Percentiles rank a stretch among this genome's conserved stretches.
Conservation (phyloP, 2,113 vertebrate genomes). For the Bothrops jararaca region DNA sequence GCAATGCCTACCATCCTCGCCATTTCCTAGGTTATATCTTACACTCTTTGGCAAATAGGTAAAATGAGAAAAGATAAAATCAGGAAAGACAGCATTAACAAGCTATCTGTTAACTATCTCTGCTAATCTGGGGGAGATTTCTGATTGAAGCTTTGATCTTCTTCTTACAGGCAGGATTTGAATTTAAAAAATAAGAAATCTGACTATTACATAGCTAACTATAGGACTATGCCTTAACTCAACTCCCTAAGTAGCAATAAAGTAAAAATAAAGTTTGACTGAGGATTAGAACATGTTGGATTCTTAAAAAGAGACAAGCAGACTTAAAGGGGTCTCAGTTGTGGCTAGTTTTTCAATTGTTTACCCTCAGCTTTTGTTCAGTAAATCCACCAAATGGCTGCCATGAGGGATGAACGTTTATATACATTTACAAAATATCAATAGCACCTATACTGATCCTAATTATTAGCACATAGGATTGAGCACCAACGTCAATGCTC, state of each 20-base stretch:
- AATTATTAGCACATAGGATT: neutral
- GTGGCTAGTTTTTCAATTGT: neutral
- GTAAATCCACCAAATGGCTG: neutral
- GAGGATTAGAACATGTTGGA: neutral
- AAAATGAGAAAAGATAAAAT: conserved; percentile 17
- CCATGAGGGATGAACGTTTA: neutral
- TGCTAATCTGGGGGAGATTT: neutral
- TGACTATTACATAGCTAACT: neutral
- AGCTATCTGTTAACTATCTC: neutral
- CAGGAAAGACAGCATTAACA: conserved; percentile 36
- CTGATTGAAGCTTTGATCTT: neutral
- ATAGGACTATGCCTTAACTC: neutral
- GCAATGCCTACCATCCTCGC: neutral
- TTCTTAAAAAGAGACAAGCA: neutral
- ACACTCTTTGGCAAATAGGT: conserved; percentile 1
- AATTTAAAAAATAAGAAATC: neutral
- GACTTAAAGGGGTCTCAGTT: neutral
- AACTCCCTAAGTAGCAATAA: neutral
- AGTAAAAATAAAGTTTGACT: neutral
- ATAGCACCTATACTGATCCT: neutral
- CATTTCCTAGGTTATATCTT: neutral
- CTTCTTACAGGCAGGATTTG: neutral
- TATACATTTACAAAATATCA: neutral
- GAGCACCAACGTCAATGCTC: too few relatives aligned
- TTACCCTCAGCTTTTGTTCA: neutral